Base-by-base conservation (phyloP, 1,140 invertebrate genomes). In the Panagrolaimus sp. region DNA sequence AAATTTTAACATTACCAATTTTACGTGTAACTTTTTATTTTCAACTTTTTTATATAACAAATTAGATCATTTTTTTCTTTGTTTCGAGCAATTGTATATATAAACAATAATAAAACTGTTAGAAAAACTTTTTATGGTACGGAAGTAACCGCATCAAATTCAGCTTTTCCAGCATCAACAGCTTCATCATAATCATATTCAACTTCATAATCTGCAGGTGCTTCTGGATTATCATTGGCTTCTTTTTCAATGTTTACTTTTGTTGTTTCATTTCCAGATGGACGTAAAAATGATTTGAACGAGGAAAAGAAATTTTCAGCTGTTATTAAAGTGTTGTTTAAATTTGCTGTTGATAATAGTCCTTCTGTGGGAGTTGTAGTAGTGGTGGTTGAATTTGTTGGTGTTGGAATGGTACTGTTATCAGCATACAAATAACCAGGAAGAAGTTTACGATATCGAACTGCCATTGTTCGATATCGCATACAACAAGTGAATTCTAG, bases 401-500 rank as follows among this genome's bases (percentile, higher is more conserved):
- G 13, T 20, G 20, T 27, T 11, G 51, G 27, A 25, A 11, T 27
- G 3, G 51, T 57, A 27, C 27, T 57, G 20, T 57, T 57, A 16
- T 57, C 51, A 1, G 51, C 20, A 27, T 57, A 57, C 3, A 57
- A 27, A 20, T 57, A 57, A 27, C 51, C 51, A 16, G 51, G 51
- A n/a, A 57, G n/a, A 25, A 57, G 51, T 57, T 57, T 57, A 8
- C 51, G 51, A 16, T n/a, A 57, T 20, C 51, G 51, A 27, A 57
- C 51, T 3, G 51, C 51, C 51, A 57, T 57, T 57, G 51, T 57
- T 57, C 51, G 51, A 27, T 57, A 57, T 1, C n/a, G 11, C n/a
- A 57, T n/a, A 27, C 51, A 57, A 57, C 51, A 57, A 9, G 51
- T 57, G n/a, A 57, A 57, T 57, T 57, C 51, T 57, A 23, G 51